phyloP scores from a whole-genome alignment of 2,888 invertebrate species.

The Griposia aprilina region DNA sequence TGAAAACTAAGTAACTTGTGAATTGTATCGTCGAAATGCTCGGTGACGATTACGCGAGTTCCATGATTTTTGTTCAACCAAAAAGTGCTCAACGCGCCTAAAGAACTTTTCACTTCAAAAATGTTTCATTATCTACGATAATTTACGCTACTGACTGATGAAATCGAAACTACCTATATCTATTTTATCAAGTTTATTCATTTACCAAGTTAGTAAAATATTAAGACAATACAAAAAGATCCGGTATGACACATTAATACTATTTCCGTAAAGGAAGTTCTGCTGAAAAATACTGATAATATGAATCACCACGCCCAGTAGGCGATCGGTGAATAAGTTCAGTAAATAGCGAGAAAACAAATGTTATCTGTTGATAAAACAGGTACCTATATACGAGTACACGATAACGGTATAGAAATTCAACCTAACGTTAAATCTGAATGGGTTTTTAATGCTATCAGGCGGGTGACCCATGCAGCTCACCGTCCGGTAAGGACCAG shows the following conservation, averaged over 20 bases:
- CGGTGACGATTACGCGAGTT: no score
- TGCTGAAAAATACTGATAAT: conserved; percentile 48
- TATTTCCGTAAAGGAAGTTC: conserved; percentile 52
- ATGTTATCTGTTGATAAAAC: conserved; percentile 72
- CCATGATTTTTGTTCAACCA: no score
- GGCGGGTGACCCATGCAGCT: neutral
- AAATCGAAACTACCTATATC: neutral
- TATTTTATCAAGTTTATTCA: conserved; percentile 12
- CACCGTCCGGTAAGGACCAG: no score
- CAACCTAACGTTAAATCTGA: conserved; percentile 6
- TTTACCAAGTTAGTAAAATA: conserved; percentile 14
- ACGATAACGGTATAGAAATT: conserved; percentile 21
- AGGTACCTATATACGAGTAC: conserved; percentile 35
- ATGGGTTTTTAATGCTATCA: neutral
- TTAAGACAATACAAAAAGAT: conserved; percentile 38
- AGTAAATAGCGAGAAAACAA: conserved; percentile 65
- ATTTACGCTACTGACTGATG: conserved; percentile 29
- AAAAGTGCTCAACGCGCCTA: no score
- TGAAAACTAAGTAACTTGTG: no score
- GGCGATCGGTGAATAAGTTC: conserved; percentile 59
- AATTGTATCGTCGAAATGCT: no score
- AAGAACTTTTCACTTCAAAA: no score
- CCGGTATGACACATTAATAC: conserved; percentile 59
- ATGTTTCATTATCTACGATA: neutral
- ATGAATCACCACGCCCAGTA: conserved; percentile 60